Evolutionary conservation across 2,888 invertebrate species (phyloP).

Genomic region (Tenodera sinensis): DNA sequence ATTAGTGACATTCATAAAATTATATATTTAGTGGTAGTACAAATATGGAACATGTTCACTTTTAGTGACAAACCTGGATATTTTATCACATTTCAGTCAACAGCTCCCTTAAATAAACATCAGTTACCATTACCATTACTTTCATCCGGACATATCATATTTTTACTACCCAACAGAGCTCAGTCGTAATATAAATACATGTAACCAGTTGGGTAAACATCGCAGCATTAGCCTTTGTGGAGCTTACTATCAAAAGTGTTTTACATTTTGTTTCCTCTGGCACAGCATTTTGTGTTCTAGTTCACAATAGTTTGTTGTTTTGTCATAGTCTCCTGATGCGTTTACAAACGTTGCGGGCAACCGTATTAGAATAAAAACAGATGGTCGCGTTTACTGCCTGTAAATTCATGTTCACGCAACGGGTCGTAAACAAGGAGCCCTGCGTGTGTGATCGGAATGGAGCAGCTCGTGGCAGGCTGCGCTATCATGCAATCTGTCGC

Average conservation of each 20-base stretch:
- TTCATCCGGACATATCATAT: too few species aligned
- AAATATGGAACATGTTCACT: too few species aligned
- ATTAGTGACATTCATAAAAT: too few species aligned
- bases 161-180: too few species aligned
- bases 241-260: not conserved
- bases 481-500: constrained; percentile 13
- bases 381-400: not conserved
- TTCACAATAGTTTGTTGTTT: not conserved
- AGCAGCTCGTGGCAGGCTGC: not conserved
- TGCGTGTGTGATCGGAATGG: not conserved
- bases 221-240: not conserved
- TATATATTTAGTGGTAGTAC: too few species aligned
- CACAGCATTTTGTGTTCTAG: not conserved
- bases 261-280: not conserved
- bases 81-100: too few species aligned
- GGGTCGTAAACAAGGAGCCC: not conserved
- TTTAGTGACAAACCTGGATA: too few species aligned
- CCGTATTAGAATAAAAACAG: not conserved
- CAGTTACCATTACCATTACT: too few species aligned
- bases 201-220: too few species aligned
- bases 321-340: not conserved
- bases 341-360: not conserved
- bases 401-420: not conserved
- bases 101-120: too few species aligned
- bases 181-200: too few species aligned